Evolutionary conservation across 2,113 vertebrate genomes (phyloP).

Genomic region (Tachycineta bicolor): DNA sequence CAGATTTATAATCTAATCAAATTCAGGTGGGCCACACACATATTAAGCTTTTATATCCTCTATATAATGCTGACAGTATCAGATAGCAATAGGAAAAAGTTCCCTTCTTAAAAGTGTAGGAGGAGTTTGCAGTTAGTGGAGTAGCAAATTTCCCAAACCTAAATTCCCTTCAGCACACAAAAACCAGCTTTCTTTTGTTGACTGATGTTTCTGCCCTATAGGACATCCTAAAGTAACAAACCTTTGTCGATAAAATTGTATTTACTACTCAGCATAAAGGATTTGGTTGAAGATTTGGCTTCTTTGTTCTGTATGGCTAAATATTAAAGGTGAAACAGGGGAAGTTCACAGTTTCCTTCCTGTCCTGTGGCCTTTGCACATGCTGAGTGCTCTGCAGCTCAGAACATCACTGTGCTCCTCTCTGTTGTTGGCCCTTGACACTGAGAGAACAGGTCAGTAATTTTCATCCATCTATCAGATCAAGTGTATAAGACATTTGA

Average conservation of each 20-base stretch:
- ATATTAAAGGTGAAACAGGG: background rate
- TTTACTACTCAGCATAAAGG: background rate
- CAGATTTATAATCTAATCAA: background rate
- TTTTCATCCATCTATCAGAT: background rate
- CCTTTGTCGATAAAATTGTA: background rate
- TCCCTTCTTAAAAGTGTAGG: background rate
- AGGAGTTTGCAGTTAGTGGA: background rate
- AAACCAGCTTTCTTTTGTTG: background rate
- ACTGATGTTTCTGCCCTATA: background rate
- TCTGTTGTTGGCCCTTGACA: background rate
- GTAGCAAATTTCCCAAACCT: background rate
- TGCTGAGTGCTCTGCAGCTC: background rate
- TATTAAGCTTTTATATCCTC: background rate
- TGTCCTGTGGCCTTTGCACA: background rate
- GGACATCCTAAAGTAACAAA: background rate
- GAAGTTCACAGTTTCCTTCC: background rate
- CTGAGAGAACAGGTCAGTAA: background rate
- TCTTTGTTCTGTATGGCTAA: background rate
- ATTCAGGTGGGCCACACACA: background rate
- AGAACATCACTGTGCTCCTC: background rate
- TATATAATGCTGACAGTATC: background rate
- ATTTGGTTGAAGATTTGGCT: background rate
- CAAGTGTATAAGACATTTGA: background rate
- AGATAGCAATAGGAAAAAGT: background rate
- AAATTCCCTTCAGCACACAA: background rate